Evolutionary conservation across 2,797 vertebrate genomes (phyloP).

Genomic region (Margarornis squamiger): DNA sequence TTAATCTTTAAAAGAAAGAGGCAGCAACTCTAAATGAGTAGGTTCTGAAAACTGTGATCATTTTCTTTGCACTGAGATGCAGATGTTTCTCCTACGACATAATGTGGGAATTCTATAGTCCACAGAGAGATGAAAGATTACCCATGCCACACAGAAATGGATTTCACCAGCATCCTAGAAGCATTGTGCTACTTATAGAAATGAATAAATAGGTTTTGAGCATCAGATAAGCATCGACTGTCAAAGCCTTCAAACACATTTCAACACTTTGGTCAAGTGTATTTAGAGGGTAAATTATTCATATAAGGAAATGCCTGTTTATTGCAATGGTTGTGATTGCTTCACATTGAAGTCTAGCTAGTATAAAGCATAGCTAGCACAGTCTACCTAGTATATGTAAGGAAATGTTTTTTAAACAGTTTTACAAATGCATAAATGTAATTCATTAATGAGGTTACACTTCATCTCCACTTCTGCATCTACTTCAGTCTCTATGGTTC

Average conservation of each 20-base stretch:
- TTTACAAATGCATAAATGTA: background rate
- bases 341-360: background rate
- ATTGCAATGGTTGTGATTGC: background rate
- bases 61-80: background rate
- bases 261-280: background rate
- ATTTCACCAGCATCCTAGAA: conserved; percentile 8
- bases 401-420: background rate
- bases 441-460: background rate
- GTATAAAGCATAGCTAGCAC: background rate
- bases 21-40: background rate
- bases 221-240: background rate
- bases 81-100: background rate
- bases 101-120: background rate
- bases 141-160: background rate
- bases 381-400: background rate
- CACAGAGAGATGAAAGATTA: conserved; percentile 21
- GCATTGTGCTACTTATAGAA: background rate
- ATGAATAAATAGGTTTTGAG: conserved; percentile 20
- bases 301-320: conserved; percentile 19
- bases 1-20: background rate
- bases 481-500: background rate
- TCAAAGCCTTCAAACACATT: background rate
- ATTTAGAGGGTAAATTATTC: background rate
- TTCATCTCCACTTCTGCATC: background rate
- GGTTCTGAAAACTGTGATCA: background rate